These are phyloP conservation scores for Ophion obscuratus DNA, from an alignment of 2,888 invertebrate genomes.

Conservation along the genomic window DNA sequence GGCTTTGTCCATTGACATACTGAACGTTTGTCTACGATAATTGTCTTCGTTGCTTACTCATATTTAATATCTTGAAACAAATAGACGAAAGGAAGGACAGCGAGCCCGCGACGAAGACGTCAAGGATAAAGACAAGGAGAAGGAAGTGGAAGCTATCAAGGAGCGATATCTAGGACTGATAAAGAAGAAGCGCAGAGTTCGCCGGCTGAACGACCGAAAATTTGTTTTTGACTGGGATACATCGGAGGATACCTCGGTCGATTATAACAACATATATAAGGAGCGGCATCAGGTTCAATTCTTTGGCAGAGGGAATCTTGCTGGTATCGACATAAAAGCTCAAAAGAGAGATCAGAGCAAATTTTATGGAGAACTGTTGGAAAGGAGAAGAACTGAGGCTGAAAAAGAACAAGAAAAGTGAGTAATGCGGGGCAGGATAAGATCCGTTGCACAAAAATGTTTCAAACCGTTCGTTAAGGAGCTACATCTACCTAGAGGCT, in stretches of 20 bases:
- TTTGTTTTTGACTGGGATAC: slow-evolving; percentile 99
- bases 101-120: slow-evolving; percentile 85
- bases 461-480: background rate
- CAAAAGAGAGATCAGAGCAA: slow-evolving; percentile 98
- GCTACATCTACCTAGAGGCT: too few relatives aligned
- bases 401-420: slow-evolving; percentile 98
- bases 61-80: background rate
- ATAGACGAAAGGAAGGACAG: slow-evolving; percentile 81
- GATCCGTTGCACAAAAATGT: background rate
- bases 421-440: slow-evolving; percentile 56
- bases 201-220: slow-evolving; percentile 98
- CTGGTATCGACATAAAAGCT: slow-evolving; percentile 98
- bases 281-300: slow-evolving; percentile 99
- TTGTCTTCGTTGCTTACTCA: background rate
- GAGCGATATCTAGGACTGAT: slow-evolving; percentile 97
- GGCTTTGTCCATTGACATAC: background rate
- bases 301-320: slow-evolving; percentile 98
- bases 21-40: background rate
- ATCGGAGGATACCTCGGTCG: slow-evolving; percentile 98
- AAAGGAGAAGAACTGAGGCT: slow-evolving; percentile 96
- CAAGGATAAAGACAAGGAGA: slow-evolving; percentile 93
- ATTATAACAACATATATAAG: slow-evolving; percentile 98
- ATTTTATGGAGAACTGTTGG: slow-evolving; percentile 98
- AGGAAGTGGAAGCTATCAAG: slow-evolving; percentile 97
- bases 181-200: slow-evolving; percentile 96